Base-by-base conservation (phyloP, 2,113 vertebrate species). In the Rhombomys opimus region DNA sequence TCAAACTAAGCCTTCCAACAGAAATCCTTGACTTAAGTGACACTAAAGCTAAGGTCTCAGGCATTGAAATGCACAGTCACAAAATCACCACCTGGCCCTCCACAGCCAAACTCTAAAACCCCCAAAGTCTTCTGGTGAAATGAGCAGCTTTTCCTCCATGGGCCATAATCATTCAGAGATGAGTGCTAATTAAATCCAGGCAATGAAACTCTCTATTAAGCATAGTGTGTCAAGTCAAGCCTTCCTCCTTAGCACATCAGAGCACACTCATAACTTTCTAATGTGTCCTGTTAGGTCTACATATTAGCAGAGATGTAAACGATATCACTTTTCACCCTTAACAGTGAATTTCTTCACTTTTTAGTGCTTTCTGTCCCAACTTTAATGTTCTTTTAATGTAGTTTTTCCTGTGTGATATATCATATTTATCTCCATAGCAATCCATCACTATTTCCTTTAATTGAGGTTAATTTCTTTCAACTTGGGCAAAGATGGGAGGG, bases 391-490 rank as follows among this genome's bases (percentile, higher is more conserved):
- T 98, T 99, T 98, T 98, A 98, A 98, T 97, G 98, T 96, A 97
- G 23, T 97, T 98, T 98, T 98, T 98, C 98, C 94, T 96, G 46
- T 97, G 96, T 78, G 94, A 98, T 98, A 65, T 67, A 98, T 98
- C 97, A 98, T 97, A 98, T 97, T 98, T 98, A 98, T 98, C 95
- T 97, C 95, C 93, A 84, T 89, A 98, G 96, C 96, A 96, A 98
- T 98, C 97, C 97, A 98, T 98, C 98, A 98, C 95, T 98, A 98
- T 98, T 98, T 92, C 76, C 94, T 98, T 98, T 98, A 99, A 98
- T 98, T 98, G 98, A 98, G 98, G 98, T 98, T 98, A 98, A 98
- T 98, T 98, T 98, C 97, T 98, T 98, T 98, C 98, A 98, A 98
- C 98, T 98, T 98, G 96, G 96, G 97, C 95, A 32, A 95, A 82